A percentile compares a stretch with the other conserved stretches of the same genome.
Conservation (phyloP, 2,888 invertebrate species). For the Therioaphis trifolii region DNA sequence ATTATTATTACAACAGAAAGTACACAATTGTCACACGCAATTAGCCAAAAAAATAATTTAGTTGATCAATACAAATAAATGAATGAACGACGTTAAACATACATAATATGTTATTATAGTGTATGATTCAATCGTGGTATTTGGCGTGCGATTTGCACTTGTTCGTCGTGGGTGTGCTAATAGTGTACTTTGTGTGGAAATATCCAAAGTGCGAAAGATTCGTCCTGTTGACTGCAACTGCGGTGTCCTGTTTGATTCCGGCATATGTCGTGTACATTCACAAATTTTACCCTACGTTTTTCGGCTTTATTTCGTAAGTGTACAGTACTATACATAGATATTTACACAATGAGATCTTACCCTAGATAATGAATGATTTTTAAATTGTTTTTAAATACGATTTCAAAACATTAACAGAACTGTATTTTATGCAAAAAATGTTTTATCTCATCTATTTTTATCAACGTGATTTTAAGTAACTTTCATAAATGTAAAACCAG, state of each 20-base stretch:
- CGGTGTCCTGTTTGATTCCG: slow-evolving; percentile 17
- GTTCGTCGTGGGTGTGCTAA: neutral
- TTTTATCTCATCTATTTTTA: no score
- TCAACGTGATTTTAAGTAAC: no score
- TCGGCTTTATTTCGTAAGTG: slow-evolving; percentile 39
- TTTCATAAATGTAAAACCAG: no score
- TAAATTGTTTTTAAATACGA: no score
- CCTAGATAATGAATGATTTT: no score
- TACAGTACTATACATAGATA: neutral
- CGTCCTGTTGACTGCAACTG: neutral
- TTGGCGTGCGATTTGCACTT: slow-evolving; percentile 46
- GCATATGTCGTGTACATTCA: slow-evolving; percentile 17
- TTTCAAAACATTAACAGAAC: no score
- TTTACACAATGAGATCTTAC: neutral
- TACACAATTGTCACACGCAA: no score
- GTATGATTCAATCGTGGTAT: slow-evolving; percentile 45
- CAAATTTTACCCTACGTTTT: slow-evolving; percentile 22
- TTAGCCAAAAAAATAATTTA: no score
- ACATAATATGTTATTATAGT: slow-evolving; percentile 12
- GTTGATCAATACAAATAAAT: no score
- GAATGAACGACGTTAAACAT: no score
- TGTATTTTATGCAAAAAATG: no score
- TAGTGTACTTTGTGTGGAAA: slow-evolving; percentile 32
- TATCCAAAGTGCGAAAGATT: neutral
- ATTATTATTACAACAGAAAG: no score